A percentile compares a stretch with the other conserved stretches of the same genome.
Evolutionary conservation across 2,888 invertebrate genomes (phyloP).

Genomic region (Fragum whitleyi): DNA sequence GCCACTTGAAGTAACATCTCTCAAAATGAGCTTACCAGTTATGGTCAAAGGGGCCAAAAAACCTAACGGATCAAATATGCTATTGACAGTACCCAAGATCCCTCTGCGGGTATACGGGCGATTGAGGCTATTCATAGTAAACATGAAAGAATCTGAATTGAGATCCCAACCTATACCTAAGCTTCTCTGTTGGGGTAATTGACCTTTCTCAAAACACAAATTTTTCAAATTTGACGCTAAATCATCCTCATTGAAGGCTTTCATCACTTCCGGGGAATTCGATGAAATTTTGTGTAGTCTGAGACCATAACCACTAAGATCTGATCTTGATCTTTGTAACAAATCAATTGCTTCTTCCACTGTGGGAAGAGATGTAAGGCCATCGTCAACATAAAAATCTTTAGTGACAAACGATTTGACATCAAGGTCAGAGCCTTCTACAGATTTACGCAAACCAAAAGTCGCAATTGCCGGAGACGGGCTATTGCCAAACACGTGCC

Average conservation of each 20-base stretch:
- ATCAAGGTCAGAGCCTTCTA: constrained; percentile 21
- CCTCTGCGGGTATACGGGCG: not conserved
- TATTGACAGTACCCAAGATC: not conserved
- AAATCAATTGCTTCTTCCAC: constrained; percentile 38
- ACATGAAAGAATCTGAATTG: constrained; percentile 31
- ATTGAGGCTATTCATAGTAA: not conserved
- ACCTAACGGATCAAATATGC: not conserved
- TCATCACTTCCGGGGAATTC: constrained; percentile 6
- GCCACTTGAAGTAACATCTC: not conserved
- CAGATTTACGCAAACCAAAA: constrained; percentile 33
- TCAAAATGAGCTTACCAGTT: not conserved
- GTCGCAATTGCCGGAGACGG: constrained; percentile 62
- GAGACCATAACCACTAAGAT: constrained; percentile 20
- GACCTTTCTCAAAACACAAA: constrained; percentile 54
- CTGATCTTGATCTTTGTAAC: constrained; percentile 51
- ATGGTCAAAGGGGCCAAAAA: not conserved
- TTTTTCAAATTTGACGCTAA: constrained; percentile 51
- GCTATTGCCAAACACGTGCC: constrained; percentile 60
- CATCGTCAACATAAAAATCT: constrained; percentile 71
- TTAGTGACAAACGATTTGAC: constrained; percentile 38
- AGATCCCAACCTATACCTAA: constrained; percentile 59
- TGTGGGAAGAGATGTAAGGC: constrained; percentile 47
- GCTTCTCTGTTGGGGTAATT: constrained; percentile 38
- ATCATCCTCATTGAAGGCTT: constrained; percentile 36
- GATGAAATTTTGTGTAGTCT: constrained; percentile 26